Conservation (phyloP, 2,797 vertebrate species). For the Luscinia luscinia region DNA sequence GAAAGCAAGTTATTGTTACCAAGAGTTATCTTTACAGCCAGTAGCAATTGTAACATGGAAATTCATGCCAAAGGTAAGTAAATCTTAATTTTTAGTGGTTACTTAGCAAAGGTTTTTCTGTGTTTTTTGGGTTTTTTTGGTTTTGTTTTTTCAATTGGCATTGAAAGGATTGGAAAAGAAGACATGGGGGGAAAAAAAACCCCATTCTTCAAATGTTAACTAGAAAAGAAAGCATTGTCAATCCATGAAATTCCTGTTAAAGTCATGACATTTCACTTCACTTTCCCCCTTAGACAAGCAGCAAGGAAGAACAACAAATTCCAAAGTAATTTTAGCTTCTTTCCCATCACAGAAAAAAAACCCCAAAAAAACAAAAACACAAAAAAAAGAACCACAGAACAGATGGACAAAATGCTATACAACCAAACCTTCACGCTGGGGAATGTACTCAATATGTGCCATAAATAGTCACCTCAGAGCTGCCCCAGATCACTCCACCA, state of each 20-base stretch:
- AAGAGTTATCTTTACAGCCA: background rate
- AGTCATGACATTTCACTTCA: background rate
- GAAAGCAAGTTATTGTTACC: background rate
- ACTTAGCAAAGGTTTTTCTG: background rate
- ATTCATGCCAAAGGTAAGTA: background rate
- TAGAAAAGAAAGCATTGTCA: background rate
- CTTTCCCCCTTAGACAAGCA: background rate
- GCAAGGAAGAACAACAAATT: background rate
- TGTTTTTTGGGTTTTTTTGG: too few species aligned
- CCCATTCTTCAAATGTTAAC: background rate
- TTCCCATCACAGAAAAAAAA: background rate
- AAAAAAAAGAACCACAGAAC: background rate
- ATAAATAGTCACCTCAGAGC: background rate
- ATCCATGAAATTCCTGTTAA: background rate
- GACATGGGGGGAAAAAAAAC: rapidly evolving
- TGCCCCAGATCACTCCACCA: background rate
- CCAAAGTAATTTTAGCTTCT: slow-evolving; percentile 4
- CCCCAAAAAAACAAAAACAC: background rate
- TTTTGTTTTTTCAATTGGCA: background rate
- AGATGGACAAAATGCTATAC: slow-evolving; percentile 30
- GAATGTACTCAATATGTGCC: background rate
- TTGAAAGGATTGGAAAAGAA: background rate
- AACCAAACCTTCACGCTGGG: background rate
- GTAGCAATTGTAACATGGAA: background rate
- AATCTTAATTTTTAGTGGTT: background rate